Percentiles rank a stretch among this genome's conserved stretches.
phyloP scores from a whole-genome alignment of 2,888 invertebrate species.

The Drosophila bunnanda region DNA sequence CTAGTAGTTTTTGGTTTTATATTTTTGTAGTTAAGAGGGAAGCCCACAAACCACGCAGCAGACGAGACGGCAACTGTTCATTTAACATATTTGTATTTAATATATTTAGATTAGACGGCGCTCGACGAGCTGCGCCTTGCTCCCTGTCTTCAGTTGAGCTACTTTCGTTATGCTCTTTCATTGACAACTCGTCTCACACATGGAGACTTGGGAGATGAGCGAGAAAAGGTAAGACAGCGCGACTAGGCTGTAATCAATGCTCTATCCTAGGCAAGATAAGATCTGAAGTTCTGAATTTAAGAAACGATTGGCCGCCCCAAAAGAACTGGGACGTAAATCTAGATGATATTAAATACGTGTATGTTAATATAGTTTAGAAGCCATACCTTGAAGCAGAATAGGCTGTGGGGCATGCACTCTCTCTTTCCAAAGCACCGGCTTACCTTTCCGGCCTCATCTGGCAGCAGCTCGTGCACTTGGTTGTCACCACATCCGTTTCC shows the following conservation, averaged over 20 bases:
- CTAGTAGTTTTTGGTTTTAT: constrained; percentile 47
- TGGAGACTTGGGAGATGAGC: constrained; percentile 3
- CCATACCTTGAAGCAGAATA: constrained; percentile 94
- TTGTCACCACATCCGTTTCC: constrained; percentile 40
- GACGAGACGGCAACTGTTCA: constrained; percentile 73
- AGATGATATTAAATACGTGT: constrained; percentile 84
- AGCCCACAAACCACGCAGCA: constrained; percentile 71
- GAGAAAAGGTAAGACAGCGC: constrained; percentile 5
- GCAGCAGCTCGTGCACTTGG: constrained; percentile 70
- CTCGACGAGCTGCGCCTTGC: constrained; percentile 1
- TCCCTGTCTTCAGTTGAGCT: constrained; percentile 7
- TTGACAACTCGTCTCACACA: neutral
- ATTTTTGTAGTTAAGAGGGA: constrained; percentile 44
- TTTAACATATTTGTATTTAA: constrained; percentile 83
- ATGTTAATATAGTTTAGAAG: constrained; percentile 84
- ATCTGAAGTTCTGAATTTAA: constrained; percentile 31
- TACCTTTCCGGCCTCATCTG: constrained; percentile 86
- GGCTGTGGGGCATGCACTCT: constrained; percentile 93
- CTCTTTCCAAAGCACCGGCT: constrained; percentile 89
- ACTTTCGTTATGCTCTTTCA: neutral
- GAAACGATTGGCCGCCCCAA: constrained; percentile 27
- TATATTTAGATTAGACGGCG: constrained; percentile 71
- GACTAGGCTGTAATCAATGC: neutral
- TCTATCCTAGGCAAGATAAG: constrained; percentile 48
- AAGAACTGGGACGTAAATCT: constrained; percentile 53